A percentile compares a stretch with the other conserved stretches of the same genome.
Conservation (phyloP, 2,113 vertebrate genomes). For the Phrynocephalus versicolor region DNA sequence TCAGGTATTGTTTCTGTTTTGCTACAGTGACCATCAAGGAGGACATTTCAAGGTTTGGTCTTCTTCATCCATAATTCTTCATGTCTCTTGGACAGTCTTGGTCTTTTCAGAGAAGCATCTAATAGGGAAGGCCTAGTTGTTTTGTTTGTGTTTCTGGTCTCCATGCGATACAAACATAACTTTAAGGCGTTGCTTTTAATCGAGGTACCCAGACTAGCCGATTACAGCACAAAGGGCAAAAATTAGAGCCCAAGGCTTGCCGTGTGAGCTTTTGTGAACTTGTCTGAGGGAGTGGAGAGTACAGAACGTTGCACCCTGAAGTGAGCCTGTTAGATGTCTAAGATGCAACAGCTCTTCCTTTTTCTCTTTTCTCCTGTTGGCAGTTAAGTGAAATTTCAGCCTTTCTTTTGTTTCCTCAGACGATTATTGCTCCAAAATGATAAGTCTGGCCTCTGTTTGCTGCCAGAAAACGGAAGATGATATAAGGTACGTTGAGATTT, state of each 20-base stretch:
- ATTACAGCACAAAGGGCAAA: too few species aligned
- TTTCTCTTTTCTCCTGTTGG: neutral
- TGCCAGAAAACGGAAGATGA: conserved; percentile 78
- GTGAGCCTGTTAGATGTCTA: too few species aligned
- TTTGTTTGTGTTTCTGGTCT: neutral
- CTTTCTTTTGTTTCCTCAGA: conserved; percentile 67
- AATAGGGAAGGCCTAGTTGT: neutral
- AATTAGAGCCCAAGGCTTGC: too few species aligned
- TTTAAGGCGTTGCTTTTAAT: too few species aligned
- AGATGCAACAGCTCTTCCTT: too few species aligned
- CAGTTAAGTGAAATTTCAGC: conserved; percentile 21
- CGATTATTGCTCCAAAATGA: conserved; percentile 78
- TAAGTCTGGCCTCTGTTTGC: conserved; percentile 72
- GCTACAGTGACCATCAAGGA: neutral
- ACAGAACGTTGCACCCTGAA: too few species aligned
- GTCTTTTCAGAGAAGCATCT: neutral
- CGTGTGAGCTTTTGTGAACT: too few species aligned
- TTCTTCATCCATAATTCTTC: neutral
- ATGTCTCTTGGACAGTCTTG: neutral
- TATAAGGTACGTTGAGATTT: conserved; percentile 75
- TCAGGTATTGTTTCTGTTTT: neutral
- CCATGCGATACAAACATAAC: neutral
- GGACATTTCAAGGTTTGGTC: neutral
- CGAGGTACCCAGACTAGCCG: too few species aligned
- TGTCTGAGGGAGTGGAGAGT: too few species aligned